phyloP scores from a whole-genome alignment of 1,140 invertebrate species.

The Papilio glaucus region DNA sequence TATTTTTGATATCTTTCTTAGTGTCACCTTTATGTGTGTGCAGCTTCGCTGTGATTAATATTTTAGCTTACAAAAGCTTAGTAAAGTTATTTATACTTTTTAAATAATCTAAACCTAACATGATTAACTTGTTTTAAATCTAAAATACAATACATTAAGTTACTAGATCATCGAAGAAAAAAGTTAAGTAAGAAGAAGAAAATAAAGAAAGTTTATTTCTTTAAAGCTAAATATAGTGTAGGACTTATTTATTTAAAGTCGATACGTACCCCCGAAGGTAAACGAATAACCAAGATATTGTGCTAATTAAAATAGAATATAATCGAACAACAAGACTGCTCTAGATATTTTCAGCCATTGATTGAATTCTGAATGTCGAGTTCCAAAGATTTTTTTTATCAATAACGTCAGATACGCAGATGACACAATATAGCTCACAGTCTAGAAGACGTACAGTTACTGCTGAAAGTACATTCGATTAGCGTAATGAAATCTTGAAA shows the following conservation, averaged over 20 bases:
- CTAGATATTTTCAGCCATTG: not conserved
- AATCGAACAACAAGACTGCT: not conserved
- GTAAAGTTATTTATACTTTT: no score
- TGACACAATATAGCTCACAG: no score
- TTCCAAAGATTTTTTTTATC: no score
- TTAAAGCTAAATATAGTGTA: not conserved
- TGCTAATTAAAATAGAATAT: not conserved
- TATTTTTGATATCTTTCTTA: no score
- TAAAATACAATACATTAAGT: not conserved
- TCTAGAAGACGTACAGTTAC: no score
- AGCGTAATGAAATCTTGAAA: no score
- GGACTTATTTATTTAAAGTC: not conserved
- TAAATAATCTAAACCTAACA: no score
- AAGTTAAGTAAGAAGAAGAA: not conserved
- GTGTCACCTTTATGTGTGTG: no score
- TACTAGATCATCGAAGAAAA: conserved; percentile 6
- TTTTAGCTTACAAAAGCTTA: no score
- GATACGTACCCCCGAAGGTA: not conserved
- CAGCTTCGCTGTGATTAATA: no score
- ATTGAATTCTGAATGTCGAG: not conserved
- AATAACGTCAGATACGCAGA: no score
- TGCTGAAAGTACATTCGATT: no score
- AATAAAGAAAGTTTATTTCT: not conserved
- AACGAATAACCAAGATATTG: not conserved
- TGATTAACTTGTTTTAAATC: not conserved